A percentile compares a stretch with the other conserved stretches of the same genome.
phyloP scores from a whole-genome alignment of 2,113 vertebrate species.

The Heterochromis multidens region DNA sequence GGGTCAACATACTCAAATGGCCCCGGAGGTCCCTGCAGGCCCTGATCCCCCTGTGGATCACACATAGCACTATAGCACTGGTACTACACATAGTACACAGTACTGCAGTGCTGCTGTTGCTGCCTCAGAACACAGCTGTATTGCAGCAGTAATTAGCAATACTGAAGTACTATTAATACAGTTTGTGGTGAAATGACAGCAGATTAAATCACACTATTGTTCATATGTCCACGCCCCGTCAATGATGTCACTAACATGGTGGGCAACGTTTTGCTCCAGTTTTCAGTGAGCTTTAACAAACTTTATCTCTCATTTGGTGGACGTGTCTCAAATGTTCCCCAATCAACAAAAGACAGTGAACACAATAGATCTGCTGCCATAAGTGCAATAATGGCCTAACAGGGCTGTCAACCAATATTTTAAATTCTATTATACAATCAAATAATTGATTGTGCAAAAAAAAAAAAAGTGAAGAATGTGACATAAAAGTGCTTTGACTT shows the following conservation, averaged over 20 bases:
- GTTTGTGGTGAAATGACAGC: background rate
- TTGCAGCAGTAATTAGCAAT: background rate
- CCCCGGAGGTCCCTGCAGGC: slow-evolving; percentile 66
- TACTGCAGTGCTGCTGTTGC: background rate
- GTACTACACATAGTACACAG: background rate
- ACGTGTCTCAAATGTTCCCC: too few species aligned
- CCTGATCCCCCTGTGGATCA: slow-evolving; percentile 61
- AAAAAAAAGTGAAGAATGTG: background rate
- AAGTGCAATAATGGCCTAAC: too few species aligned
- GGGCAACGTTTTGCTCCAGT: too few species aligned
- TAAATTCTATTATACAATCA: too few species aligned
- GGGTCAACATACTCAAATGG: slow-evolving; percentile 68
- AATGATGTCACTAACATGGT: background rate
- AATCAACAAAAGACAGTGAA: too few species aligned
- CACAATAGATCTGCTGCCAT: too few species aligned
- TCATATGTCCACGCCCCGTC: background rate
- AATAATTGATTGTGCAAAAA: too few species aligned
- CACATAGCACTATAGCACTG: background rate
- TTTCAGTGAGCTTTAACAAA: too few species aligned
- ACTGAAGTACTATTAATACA: background rate
- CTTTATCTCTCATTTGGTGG: too few species aligned
- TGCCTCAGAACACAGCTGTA: background rate
- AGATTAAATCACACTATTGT: background rate
- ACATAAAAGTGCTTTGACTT: background rate
- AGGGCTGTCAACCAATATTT: too few species aligned